Evolutionary conservation across 2,113 vertebrate species (phyloP), one percentile per base, ranked within the genome.

Genomic region (Pelmatolapia mariae): DNA sequence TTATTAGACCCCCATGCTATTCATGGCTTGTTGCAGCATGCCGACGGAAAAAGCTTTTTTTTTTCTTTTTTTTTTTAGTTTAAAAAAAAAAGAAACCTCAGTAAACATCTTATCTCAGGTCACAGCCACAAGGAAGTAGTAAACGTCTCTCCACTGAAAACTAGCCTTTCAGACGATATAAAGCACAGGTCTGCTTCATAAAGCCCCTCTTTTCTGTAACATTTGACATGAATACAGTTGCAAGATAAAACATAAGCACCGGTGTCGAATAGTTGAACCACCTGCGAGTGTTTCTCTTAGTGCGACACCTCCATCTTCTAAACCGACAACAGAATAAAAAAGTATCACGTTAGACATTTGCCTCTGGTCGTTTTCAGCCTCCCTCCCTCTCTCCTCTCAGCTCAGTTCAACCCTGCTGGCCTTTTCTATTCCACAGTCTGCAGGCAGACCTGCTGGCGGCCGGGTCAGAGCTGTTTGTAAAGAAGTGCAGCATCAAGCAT

Each of bases 401-500:
- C 85, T 83, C 79, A 66, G 80, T 71, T 92, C 89, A 87, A 88
- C 87, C 84, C 76, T 10, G 59, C 87, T 80, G 87, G 89, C 89
- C 86, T 89, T 89, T 87, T 81, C 89, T 85, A 85, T 91, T 94
- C 92, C 89, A 81, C 87, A 59, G 79, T 93, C 86, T 90, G 91
- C 90, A 83, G 85, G 79, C 93, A 88, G 86, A 92, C 89, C 86
- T 76, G 90, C 91, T 66, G 90, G 56, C 71, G 15, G 84, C 82
- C 66, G 8, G 76, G 84, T 84, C 22, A 59, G 84, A 86, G 71
- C 92, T 43, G 88, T 89, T 95, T 94, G 89, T 94, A 94, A 93
- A 95, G 93, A 94, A 93, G 59, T 94, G 91, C 95, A 92, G 86
- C 94, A 94, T 94, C 89, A 90, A 92, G 89, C 87, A 86, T 94